Percentiles rank a stretch among this genome's conserved stretches.
Evolutionary conservation across 2,797 vertebrate genomes (phyloP).

Genomic region (Alcedo atthis): DNA sequence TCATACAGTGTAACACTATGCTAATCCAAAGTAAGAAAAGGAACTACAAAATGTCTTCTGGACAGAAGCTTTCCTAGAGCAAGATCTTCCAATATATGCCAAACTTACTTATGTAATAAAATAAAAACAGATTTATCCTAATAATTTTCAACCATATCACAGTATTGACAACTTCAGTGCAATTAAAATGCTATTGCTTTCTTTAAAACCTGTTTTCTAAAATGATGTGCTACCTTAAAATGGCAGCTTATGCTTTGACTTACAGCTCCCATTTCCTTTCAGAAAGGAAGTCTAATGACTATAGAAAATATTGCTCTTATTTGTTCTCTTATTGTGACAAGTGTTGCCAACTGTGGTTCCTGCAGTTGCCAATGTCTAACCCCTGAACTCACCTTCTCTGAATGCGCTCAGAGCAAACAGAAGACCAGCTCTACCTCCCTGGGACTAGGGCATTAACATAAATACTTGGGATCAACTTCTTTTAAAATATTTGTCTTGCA

Average conservation of each 20-base stretch:
- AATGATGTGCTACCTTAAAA: background rate
- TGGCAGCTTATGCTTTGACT: rapidly evolving
- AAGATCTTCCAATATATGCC: background rate
- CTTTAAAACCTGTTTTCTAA: background rate
- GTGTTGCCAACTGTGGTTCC: background rate
- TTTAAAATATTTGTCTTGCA: background rate
- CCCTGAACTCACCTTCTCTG: background rate
- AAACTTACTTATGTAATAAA: background rate
- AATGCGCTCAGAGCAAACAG: background rate
- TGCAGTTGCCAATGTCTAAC: background rate
- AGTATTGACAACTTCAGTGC: background rate
- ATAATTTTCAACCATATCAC: background rate
- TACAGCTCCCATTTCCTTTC: background rate
- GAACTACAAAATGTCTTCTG: background rate
- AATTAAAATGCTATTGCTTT: background rate
- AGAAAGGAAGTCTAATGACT: background rate
- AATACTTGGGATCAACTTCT: background rate
- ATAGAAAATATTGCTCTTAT: background rate
- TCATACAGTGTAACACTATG: background rate
- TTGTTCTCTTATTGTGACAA: background rate
- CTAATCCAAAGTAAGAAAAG: background rate
- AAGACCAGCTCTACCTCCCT: background rate
- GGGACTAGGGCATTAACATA: background rate
- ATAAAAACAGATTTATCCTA: background rate
- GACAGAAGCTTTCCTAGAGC: background rate